Base-by-base conservation (phyloP, 37 sponge, comb jelly and placozoan genomes). In the Dysidea cf. avara region DNA sequence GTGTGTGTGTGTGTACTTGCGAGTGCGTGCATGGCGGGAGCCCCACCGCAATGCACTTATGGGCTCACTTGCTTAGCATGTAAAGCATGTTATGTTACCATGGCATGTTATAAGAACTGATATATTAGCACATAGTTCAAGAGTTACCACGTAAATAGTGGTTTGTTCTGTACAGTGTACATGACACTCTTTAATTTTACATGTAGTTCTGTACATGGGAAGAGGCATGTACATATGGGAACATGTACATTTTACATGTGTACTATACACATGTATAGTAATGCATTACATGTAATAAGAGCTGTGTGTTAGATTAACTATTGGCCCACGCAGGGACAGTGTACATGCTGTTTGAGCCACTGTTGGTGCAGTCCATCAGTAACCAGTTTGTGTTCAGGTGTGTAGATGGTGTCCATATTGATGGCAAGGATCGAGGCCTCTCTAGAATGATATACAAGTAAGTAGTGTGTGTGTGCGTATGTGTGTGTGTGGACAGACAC, bases 341-440 rank as follows among this genome's bases (percentile, higher is more conserved):
- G 21, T 86, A 86, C 56, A 32, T 79, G 16, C 86, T 75, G 21
- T 72, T 31, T 55, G 80, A 79, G 61, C 80, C 80, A 1, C 43
- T 79, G 7, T 32, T 92, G 30, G 26, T 92, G n/a, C 84, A 79
- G 57, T 86, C 87, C 2, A n/a, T 92, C 2, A 17, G 76, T 7
- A 92, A 92, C 48, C 81, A 76, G 13, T 92, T 75, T 53, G 66
- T 92, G 12, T 71, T 92, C 34, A 74, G 93, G 2, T 87, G 93
- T 68, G 63, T 40, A 7, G 93, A 92, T 75, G 88, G 93, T 3
- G 54, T 83, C 52, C 61, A 76, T 47, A 69, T 92, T 76, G 93
- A 92, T 62, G 93, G 93, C 7, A 73, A 72, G 40, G 33, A 78
- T 77, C 72, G 61, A 26, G 84, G 84, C 0, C 29, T 92, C 25